Percentiles rank a stretch among this genome's conserved stretches.
phyloP scores from a whole-genome alignment of 2,113 vertebrate genomes.

The Megaceryle maxima region DNA sequence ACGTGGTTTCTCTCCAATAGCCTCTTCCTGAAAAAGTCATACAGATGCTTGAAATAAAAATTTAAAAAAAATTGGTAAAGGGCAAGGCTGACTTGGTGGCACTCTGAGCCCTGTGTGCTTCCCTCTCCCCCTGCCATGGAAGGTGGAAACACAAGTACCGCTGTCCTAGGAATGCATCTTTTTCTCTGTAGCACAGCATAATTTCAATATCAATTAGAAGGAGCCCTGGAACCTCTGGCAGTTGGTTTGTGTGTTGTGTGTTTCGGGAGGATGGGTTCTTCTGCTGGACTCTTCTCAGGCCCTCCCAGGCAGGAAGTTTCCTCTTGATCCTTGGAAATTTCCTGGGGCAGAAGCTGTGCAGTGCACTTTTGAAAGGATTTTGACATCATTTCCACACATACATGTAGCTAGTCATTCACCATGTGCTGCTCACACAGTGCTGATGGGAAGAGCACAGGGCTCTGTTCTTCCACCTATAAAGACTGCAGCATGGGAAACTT shows the following conservation, averaged over 20 bases:
- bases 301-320: neutral
- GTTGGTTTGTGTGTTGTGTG: neutral
- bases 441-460: neutral
- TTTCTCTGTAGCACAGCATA: neutral
- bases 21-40: neutral
- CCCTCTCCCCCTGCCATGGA: neutral
- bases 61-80: neutral
- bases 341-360: neutral
- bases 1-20: neutral
- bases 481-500: neutral
- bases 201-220: neutral
- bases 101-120: fast-evolving
- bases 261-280: neutral
- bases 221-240: neutral
- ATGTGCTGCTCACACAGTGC: fast-evolving
- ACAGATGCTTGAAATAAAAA: neutral
- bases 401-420: neutral
- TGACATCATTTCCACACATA: neutral
- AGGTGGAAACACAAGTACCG: neutral
- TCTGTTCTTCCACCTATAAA: neutral
- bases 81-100: neutral
- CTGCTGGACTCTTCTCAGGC: neutral
- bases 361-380: neutral
- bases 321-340: neutral
- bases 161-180: neutral